Evolutionary conservation across 2,797 vertebrate genomes (phyloP).

Genomic region (Danio choprae): DNA sequence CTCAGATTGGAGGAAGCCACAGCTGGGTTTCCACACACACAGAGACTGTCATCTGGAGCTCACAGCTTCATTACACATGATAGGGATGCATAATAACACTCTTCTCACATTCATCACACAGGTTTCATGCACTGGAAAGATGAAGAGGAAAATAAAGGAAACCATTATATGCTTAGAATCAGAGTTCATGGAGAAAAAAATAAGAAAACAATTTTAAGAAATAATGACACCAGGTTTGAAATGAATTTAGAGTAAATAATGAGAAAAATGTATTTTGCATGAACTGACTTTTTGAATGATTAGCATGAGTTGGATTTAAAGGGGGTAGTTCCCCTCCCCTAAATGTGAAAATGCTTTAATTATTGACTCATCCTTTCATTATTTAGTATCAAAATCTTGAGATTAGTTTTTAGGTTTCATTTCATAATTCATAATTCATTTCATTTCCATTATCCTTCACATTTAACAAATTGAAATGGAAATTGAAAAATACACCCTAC

Average conservation of each 20-base stretch:
- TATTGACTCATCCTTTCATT: neutral
- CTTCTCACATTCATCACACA: conserved; percentile 14
- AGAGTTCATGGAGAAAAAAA: no score
- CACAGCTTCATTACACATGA: neutral
- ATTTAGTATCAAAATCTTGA: neutral
- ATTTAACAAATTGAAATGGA: no score
- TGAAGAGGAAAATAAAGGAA: neutral
- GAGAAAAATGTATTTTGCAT: neutral
- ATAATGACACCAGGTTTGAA: neutral
- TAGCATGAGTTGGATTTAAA: neutral
- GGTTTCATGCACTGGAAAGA: conserved; percentile 1
- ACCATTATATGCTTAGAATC: neutral
- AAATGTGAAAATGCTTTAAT: neutral
- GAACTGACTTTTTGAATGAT: neutral
- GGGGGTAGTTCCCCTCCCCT: neutral
- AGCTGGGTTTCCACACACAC: conserved; percentile 28
- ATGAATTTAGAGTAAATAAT: neutral
- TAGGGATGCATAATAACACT: conserved; percentile 4
- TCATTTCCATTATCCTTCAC: no score
- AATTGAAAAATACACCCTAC: no score
- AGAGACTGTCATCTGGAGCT: conserved; percentile 50
- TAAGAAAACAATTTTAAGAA: no score
- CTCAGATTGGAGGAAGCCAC: conserved; percentile 37
- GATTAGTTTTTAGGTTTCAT: neutral
- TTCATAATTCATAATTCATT: neutral